These are phyloP conservation scores for Petrocephalus sullivani DNA, from an alignment of 2,797 vertebrate genomes.

Conservation along the genomic window DNA sequence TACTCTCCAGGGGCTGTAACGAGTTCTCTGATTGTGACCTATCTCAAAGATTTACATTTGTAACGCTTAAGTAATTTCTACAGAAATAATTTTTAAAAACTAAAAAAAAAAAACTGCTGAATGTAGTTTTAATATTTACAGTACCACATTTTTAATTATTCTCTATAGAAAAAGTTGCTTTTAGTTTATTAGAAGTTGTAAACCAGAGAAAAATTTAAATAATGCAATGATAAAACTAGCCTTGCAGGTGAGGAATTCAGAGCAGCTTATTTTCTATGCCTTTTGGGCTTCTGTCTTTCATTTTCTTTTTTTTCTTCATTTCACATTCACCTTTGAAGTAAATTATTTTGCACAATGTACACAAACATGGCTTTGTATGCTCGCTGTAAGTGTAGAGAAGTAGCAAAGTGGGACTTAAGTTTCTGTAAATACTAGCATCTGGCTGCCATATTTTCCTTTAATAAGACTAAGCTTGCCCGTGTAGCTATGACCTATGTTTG, in stretches of 20 bases:
- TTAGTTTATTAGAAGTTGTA: background rate
- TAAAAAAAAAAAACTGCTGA: constrained; percentile 1
- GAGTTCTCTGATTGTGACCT: background rate
- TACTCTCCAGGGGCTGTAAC: background rate
- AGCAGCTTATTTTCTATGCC: constrained; percentile 9
- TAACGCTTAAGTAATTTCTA: background rate
- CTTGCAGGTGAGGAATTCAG: background rate
- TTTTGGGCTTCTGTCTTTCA: background rate
- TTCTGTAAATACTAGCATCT: background rate
- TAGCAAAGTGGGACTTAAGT: background rate
- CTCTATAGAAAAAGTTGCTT: background rate
- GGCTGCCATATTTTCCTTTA: background rate
- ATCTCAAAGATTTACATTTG: background rate
- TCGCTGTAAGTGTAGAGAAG: background rate
- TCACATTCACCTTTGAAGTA: constrained; percentile 6
- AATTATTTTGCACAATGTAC: background rate
- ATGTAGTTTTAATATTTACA: background rate
- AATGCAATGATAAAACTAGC: background rate
- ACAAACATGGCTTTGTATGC: background rate
- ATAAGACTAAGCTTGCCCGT: background rate
- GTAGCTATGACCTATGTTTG: background rate
- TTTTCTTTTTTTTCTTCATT: background rate
- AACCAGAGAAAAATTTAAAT: background rate
- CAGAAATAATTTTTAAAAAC: background rate
- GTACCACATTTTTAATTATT: background rate